phyloP scores from a whole-genome alignment of 1,140 invertebrate species.

The Dendroctonus valens region DNA sequence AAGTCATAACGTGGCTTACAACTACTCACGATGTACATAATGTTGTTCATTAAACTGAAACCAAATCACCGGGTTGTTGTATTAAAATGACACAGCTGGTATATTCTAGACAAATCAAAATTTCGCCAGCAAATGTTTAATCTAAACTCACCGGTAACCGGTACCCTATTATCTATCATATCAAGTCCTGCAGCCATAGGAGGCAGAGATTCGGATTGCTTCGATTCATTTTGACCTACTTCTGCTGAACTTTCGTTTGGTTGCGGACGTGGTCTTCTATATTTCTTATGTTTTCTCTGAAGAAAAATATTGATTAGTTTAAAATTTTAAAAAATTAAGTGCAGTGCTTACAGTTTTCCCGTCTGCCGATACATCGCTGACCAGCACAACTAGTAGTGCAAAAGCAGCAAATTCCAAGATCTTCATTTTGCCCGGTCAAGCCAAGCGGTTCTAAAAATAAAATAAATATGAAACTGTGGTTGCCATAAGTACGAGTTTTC shows the following conservation, averaged over 20 bases:
- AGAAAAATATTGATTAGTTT: background rate
- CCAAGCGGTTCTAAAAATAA: background rate
- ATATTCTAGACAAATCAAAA: background rate
- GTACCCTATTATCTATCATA: slow-evolving; percentile 38
- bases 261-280: slow-evolving; percentile 7
- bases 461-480: too few relatives aligned
- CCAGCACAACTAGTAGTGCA: slow-evolving; percentile 27
- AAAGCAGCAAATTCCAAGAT: slow-evolving; percentile 29
- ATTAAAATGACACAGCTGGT: background rate
- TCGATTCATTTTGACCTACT: slow-evolving; percentile 6
- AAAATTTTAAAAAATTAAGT: slow-evolving; percentile 1
- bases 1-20: too few relatives aligned
- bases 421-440: slow-evolving; percentile 38
- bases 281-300: slow-evolving; percentile 28
- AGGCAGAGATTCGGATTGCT: slow-evolving; percentile 18
- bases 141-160: slow-evolving; percentile 34
- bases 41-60: too few relatives aligned
- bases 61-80: too few relatives aligned
- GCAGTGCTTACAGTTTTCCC: slow-evolving; percentile 35
- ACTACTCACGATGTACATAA: too few relatives aligned
- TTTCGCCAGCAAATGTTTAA: background rate
- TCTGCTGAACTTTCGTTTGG: background rate
- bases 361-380: slow-evolving; percentile 32
- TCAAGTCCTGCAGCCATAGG: slow-evolving; percentile 30
- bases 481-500: too few relatives aligned